phyloP scores from a whole-genome alignment of 2,113 vertebrate species.

The Paedocypris sp. region DNA sequence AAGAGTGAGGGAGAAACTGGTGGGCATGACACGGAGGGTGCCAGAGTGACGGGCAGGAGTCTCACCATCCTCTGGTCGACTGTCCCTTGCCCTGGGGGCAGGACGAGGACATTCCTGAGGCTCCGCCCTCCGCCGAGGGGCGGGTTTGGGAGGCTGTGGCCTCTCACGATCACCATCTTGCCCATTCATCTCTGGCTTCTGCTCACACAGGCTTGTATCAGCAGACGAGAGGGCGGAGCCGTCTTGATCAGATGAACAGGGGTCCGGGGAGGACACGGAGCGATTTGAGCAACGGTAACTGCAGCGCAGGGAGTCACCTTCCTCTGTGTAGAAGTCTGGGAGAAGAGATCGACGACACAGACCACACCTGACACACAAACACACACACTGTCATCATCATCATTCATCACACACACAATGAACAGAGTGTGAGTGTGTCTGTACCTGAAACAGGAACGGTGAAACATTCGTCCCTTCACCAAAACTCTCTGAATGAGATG shows the following conservation, averaged over 20 bases:
- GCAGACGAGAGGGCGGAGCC: no score
- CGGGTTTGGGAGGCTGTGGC: not conserved
- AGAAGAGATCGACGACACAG: conserved; percentile 84
- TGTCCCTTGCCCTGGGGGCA: not conserved
- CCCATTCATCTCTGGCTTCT: not conserved
- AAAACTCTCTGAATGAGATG: conserved; percentile 91
- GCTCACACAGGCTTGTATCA: no score
- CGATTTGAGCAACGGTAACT: not conserved
- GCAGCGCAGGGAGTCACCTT: conserved; percentile 27
- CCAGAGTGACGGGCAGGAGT: not conserved
- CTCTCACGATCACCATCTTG: not conserved
- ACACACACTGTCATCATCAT: no score
- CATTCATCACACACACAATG: no score
- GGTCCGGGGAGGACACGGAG: not conserved
- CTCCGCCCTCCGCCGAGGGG: not conserved
- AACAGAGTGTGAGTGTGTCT: not conserved
- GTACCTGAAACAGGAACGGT: conserved; percentile 93
- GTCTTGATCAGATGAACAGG: not conserved
- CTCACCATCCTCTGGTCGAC: not conserved
- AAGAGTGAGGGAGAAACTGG: not conserved
- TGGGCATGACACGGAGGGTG: not conserved
- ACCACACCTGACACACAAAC: conserved; percentile 70
- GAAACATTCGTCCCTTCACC: conserved; percentile 83
- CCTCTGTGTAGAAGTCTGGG: conserved; percentile 73
- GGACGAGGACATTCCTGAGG: not conserved